Base-by-base conservation (phyloP, 2,888 invertebrate species). In the Gymnosoma rotundatum region DNA sequence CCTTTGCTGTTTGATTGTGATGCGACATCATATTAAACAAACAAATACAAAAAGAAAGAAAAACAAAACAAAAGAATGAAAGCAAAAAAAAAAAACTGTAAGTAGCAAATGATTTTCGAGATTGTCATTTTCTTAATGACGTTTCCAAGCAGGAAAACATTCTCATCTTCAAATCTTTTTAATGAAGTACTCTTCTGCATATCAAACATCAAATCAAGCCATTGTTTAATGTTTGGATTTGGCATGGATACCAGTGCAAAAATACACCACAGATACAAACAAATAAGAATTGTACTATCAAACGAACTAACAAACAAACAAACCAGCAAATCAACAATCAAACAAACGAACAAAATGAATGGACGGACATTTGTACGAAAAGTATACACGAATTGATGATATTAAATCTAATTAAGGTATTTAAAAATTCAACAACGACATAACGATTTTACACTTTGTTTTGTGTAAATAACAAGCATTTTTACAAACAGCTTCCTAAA, bases 111-210 rank as follows among this genome's bases (percentile, higher is more conserved):
- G 81, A 84, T 81, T 84, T 84, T 81, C 78, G 64, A 84, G 81
- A 84, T 84, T 84, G 84, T 84, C 84, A 84, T 84, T 84, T 84
- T 84, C 84, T 84, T 84, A 84, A 84, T 84, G 81, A 84, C 84
- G 81, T 81, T 84, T 84, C 81, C 84, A 82, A 78, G 84, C 84
- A 84, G 84, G 84, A 84, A 82, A 81, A 84, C 84, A 84, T 84
- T 81, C 81, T 81, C 78, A 78, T 84, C 84, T 84, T 84, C 84
- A 84, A 84, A 79, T 79, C 81, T 84, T 81, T 81, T 84, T 84
- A 84, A 84, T 84, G 84, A 84, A 84, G 84, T 82, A 84, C 84
- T 84, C 84, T 84, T 84, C 78, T 84, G 81, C 81, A 84, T 82
- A 84, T 84, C 84, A 82, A 80, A 83, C 81, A 82, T 81, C 81